A percentile compares a stretch with the other conserved stretches of the same genome.
Evolutionary conservation across 2,797 vertebrate genomes (phyloP).

Genomic region (Sylvilagus floridanus): DNA sequence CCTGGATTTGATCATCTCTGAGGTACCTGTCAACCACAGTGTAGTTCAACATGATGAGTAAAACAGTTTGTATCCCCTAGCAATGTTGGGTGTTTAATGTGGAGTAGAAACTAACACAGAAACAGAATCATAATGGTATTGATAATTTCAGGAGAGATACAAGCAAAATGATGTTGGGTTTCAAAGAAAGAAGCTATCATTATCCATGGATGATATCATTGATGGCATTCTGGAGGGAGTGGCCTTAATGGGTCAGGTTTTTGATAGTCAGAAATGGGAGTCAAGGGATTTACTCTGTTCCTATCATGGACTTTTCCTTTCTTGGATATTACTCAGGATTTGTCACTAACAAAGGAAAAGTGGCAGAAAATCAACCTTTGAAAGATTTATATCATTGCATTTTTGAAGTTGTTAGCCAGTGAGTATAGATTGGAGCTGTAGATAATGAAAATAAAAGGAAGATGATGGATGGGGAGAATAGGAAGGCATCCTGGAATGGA

Average conservation of each 20-base stretch:
- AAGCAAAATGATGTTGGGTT: background rate
- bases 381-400: background rate
- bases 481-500: background rate
- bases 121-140: background rate
- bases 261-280: background rate
- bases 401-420: constrained; percentile 36
- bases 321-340: constrained; percentile 19
- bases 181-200: background rate
- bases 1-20: background rate
- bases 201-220: background rate
- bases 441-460: background rate
- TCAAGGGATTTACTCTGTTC: background rate
- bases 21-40: background rate
- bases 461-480: background rate
- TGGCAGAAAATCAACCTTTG: constrained; percentile 28
- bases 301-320: background rate
- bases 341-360: background rate
- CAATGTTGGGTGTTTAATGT: background rate
- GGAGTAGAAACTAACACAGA: background rate
- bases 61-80: background rate
- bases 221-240: background rate
- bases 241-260: background rate
- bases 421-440: background rate
- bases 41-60: background rate
- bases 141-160: background rate